phyloP scores from a whole-genome alignment of 2,113 vertebrate species.

The Taurulus bubalis region DNA sequence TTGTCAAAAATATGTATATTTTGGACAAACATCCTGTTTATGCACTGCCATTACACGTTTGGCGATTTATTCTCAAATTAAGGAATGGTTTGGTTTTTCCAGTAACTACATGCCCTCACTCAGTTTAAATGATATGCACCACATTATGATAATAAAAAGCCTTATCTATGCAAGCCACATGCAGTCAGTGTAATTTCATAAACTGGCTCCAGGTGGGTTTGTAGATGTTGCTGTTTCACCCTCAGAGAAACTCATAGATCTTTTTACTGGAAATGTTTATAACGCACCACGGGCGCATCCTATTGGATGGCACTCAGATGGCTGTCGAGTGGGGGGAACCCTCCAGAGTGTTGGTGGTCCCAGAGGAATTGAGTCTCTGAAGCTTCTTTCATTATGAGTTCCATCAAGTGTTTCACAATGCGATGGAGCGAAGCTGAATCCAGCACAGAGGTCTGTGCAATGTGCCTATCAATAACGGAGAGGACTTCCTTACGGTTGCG shows the following conservation, averaged over 20 bases:
- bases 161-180: neutral
- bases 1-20: neutral
- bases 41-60: neutral
- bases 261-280: conserved; percentile 41
- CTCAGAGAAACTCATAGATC: conserved; percentile 8
- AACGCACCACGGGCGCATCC: neutral
- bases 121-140: neutral
- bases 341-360: conserved; percentile 29
- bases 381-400: conserved; percentile 35
- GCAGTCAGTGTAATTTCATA: conserved; percentile 3
- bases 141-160: neutral
- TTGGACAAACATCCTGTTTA: neutral
- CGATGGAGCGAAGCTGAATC: conserved; percentile 20
- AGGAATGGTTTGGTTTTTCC: neutral
- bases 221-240: conserved; percentile 19
- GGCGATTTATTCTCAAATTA: neutral
- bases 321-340: neutral
- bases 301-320: conserved; percentile 19
- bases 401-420: conserved; percentile 26
- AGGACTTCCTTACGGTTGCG: neutral
- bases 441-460: conserved; percentile 8
- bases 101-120: neutral
- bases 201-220: conserved; percentile 42
- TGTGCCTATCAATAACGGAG: conserved; percentile 11
- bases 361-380: conserved; percentile 33